Conservation (phyloP, 2,888 invertebrate genomes). For the Sphecodes monilicornis region DNA sequence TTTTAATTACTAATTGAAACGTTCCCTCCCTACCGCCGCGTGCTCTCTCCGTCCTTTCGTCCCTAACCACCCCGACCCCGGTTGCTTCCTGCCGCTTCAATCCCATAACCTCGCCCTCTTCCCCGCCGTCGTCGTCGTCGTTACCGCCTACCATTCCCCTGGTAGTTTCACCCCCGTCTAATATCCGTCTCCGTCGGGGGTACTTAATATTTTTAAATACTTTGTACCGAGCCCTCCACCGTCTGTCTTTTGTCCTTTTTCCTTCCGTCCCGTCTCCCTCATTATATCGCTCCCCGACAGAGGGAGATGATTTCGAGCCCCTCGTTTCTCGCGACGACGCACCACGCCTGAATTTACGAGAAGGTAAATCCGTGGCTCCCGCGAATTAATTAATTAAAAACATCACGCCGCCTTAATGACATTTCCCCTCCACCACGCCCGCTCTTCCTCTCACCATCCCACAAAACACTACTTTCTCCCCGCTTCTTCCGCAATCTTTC, state of each 20-base stretch:
- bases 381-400: constrained; percentile 79
- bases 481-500: constrained; percentile 18
- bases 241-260: constrained; percentile 43
- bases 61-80: constrained; percentile 53
- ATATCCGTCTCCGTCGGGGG: constrained; percentile 65
- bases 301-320: constrained; percentile 28
- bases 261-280: constrained; percentile 41
- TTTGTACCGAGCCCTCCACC: constrained; percentile 54
- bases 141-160: constrained; percentile 41
- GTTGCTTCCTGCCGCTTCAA: constrained; percentile 47
- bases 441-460: background rate
- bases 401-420: constrained; percentile 73
- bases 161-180: constrained; percentile 54
- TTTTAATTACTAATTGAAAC: constrained; percentile 82
- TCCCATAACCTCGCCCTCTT: constrained; percentile 41
- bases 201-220: constrained; percentile 77
- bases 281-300: constrained; percentile 27
- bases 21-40: constrained; percentile 65
- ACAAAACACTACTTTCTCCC: constrained; percentile 6
- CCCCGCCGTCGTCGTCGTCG: constrained; percentile 49
- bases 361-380: constrained; percentile 69
- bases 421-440: constrained; percentile 32
- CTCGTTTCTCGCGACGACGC: constrained; percentile 37
- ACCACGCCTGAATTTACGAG: constrained; percentile 70
- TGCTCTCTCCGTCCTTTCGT: constrained; percentile 1